Percentiles rank a stretch among this genome's conserved stretches.
Evolutionary conservation across 2,113 vertebrate species (phyloP).

Genomic region (Panthera tigris): DNA sequence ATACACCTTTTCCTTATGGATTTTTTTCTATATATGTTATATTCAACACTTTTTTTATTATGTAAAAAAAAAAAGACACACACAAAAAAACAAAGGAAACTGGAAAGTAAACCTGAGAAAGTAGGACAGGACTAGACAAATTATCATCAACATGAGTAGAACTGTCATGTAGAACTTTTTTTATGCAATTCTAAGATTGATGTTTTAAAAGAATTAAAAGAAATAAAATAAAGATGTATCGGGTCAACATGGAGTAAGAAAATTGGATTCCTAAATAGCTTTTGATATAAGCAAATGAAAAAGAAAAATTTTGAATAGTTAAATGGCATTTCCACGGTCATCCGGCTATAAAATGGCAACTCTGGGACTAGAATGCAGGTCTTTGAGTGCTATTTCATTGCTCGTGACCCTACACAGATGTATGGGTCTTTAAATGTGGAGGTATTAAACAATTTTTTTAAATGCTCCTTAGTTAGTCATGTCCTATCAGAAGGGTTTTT

Average conservation of each 20-base stretch:
- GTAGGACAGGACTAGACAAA: background rate
- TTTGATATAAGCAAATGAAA: background rate
- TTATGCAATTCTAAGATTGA: background rate
- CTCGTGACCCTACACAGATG: background rate
- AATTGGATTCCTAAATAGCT: background rate
- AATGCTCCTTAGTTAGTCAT: background rate
- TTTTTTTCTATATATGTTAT: background rate
- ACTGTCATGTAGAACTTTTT: background rate
- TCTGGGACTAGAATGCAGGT: background rate
- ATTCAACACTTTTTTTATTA: background rate
- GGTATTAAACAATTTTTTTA: background rate
- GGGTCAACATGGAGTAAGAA: background rate
- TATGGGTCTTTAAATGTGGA: background rate
- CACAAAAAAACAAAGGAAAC: background rate
- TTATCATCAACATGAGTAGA: background rate
- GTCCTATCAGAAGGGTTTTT: background rate
- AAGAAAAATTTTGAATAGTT: background rate
- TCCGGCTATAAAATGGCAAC: background rate
- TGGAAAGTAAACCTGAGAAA: background rate
- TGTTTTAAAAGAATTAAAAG: background rate
- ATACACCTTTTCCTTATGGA: background rate
- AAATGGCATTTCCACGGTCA: background rate
- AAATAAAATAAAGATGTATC: background rate
- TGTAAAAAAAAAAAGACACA: background rate
- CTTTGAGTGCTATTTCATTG: background rate